Percentiles rank a stretch among this genome's conserved stretches.
Conservation (phyloP, 2,113 vertebrate genomes). For the Anseranas semipalmata region DNA sequence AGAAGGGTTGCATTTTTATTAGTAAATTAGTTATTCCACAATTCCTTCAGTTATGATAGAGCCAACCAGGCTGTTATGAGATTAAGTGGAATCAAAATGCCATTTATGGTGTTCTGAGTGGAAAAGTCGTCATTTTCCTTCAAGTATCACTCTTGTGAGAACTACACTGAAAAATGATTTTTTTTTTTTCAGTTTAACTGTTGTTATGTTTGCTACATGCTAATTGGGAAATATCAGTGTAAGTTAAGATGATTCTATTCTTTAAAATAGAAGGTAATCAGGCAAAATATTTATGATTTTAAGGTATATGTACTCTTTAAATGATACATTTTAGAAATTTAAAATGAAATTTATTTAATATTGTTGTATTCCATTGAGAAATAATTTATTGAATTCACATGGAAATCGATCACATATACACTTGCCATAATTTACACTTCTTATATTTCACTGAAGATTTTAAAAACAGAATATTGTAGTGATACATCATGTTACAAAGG, state of each 20-base stretch:
- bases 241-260: not conserved
- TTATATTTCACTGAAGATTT: not conserved
- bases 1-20: not conserved
- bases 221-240: not conserved
- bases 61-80: not conserved
- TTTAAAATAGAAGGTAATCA: not conserved
- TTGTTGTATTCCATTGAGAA: not conserved
- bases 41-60: not conserved
- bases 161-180: not conserved
- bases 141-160: not conserved
- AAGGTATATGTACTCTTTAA: not conserved
- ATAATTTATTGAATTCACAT: not conserved
- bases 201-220: not conserved
- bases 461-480: not conserved
- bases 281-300: not conserved
- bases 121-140: not conserved
- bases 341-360: not conserved
- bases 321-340: not conserved
- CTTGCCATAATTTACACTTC: not conserved
- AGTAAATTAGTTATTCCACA: not conserved
- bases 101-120: constrained; percentile 38
- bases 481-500: not conserved
- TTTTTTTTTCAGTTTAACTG: constrained; percentile 1
- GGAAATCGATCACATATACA: not conserved
- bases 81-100: constrained; percentile 17